Conservation (phyloP, 2,113 vertebrate genomes). For the Chaetodon auriga region DNA sequence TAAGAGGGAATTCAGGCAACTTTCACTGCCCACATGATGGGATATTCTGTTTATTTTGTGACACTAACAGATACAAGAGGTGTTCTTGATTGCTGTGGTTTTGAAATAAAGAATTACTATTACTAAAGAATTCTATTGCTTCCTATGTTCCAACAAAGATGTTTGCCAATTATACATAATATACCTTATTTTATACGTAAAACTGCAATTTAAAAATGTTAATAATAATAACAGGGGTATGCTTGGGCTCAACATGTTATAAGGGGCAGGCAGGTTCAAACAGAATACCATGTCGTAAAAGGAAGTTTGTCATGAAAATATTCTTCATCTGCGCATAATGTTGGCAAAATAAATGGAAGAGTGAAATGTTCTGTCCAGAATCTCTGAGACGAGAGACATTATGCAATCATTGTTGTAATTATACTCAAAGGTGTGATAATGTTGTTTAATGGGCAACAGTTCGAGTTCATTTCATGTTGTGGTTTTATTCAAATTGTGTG, state of each 20-base stretch:
- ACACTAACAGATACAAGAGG: neutral
- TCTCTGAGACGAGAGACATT: neutral
- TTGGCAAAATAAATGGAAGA: slow-evolving; percentile 43
- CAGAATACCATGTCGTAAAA: neutral
- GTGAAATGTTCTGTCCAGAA: neutral
- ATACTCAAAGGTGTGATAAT: slow-evolving; percentile 11
- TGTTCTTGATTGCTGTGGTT: neutral
- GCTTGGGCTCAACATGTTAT: neutral
- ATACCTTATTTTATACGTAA: neutral
- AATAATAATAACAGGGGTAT: no score
- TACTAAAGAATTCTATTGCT: neutral
- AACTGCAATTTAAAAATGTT: neutral
- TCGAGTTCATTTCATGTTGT: slow-evolving; percentile 8
- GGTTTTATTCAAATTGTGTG: neutral
- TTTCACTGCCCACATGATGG: neutral
- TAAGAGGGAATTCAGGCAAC: neutral
- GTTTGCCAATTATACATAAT: neutral
- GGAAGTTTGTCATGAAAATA: slow-evolving; percentile 29
- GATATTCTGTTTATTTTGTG: neutral
- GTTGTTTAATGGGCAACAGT: slow-evolving; percentile 15
- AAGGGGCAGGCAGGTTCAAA: neutral
- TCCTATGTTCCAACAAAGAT: neutral
- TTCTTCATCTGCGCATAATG: slow-evolving; percentile 8
- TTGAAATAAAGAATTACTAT: slow-evolving; percentile 28
- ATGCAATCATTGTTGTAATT: slow-evolving; percentile 31